These are phyloP conservation scores for Zeugodacus cucurbitae DNA, from an alignment of 1,140 invertebrate genomes.

Conservation along the genomic window DNA sequence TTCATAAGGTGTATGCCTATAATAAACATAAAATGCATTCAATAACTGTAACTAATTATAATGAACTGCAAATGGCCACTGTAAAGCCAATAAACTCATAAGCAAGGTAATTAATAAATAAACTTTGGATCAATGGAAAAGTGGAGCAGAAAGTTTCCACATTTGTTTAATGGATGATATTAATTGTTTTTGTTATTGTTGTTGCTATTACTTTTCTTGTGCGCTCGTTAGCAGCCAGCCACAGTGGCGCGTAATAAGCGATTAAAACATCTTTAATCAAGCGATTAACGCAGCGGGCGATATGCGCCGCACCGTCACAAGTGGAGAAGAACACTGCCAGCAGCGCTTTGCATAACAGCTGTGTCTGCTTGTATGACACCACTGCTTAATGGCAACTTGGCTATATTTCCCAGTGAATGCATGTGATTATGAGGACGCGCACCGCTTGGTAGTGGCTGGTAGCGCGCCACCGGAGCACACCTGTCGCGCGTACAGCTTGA, in stretches of 20 bases:
- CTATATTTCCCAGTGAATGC: background rate
- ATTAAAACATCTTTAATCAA: conserved; percentile 61
- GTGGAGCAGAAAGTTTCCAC: background rate
- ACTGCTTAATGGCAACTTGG: background rate
- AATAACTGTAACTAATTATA: background rate
- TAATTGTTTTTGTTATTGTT: background rate
- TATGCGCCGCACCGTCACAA: background rate
- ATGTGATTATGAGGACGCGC: background rate
- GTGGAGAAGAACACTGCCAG: too few species aligned
- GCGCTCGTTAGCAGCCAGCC: background rate
- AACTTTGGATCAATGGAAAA: background rate
- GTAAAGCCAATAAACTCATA: background rate
- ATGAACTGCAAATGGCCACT: background rate
- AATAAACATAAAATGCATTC: too few species aligned
- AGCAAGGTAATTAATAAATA: background rate
- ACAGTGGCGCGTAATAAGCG: conserved; percentile 23
- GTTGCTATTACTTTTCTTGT: background rate
- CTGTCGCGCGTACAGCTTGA: conserved; percentile 1
- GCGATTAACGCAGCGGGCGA: conserved; percentile 61
- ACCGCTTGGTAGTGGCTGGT: background rate
- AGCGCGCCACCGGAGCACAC: background rate
- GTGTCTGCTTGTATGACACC: background rate
- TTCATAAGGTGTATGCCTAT: too few species aligned
- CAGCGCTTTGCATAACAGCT: background rate
- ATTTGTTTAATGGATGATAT: background rate